Evolutionary conservation across 2,888 invertebrate species (phyloP).

Genomic region (Dynastes hyllus): DNA sequence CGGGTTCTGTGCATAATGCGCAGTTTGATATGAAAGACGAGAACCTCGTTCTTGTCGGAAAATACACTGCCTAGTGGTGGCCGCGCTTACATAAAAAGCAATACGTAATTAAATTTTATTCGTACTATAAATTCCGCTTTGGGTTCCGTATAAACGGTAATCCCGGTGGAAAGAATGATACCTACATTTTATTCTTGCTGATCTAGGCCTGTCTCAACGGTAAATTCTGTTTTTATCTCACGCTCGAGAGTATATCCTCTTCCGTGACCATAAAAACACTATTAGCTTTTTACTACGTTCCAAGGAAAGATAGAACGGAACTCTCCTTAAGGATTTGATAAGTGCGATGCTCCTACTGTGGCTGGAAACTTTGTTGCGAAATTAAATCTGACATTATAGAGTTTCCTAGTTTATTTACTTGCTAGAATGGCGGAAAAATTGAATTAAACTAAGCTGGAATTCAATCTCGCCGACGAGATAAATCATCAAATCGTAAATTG

Average conservation of each 20-base stretch:
- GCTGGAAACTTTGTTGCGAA: constrained; percentile 10
- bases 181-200: constrained; percentile 51
- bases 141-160: constrained; percentile 44
- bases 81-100: constrained; percentile 38
- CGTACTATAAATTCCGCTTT: constrained; percentile 45
- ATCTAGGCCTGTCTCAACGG: constrained; percentile 45
- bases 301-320: constrained; percentile 29
- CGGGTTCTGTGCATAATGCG: constrained; percentile 14
- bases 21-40: constrained; percentile 27
- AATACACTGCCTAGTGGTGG: constrained; percentile 7
- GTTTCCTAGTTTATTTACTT: background rate
- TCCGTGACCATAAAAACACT: constrained; percentile 44
- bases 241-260: constrained; percentile 42
- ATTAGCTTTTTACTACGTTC: constrained; percentile 42
- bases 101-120: constrained; percentile 50
- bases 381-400: constrained; percentile 10
- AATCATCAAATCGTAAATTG: no score
- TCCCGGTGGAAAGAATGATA: constrained; percentile 43
- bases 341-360: constrained; percentile 12
- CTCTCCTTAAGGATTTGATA: constrained; percentile 29
- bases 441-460: no score
- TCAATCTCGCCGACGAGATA: no score
- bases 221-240: constrained; percentile 46
- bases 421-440: no score
- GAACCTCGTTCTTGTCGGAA: background rate